Conservation (phyloP, 2,888 invertebrate species). For the Tetragnatha montana region DNA sequence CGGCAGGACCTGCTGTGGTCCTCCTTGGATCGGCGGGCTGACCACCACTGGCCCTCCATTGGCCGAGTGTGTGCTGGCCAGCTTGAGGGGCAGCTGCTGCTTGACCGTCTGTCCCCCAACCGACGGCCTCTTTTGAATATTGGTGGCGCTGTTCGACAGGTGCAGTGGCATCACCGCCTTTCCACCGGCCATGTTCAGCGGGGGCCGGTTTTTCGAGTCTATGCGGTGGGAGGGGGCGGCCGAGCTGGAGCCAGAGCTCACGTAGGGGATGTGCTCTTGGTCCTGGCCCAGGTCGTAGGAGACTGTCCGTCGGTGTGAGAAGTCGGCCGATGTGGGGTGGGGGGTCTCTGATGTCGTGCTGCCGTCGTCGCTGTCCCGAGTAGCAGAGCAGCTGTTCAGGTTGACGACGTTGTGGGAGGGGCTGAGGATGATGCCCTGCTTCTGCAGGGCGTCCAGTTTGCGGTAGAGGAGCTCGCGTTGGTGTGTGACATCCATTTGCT, state of each 20-base stretch:
- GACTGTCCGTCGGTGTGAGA: constrained; percentile 67
- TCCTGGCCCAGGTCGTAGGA: constrained; percentile 69
- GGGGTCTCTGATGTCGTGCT: constrained; percentile 62
- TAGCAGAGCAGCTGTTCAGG: constrained; percentile 56
- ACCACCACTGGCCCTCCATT: constrained; percentile 41
- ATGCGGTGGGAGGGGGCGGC: constrained; percentile 58
- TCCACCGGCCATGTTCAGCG: constrained; percentile 34
- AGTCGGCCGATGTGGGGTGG: constrained; percentile 66
- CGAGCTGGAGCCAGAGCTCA: constrained; percentile 71
- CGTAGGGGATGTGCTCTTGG: constrained; percentile 74
- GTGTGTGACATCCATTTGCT: constrained; percentile 90
- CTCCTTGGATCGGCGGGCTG: constrained; percentile 3
- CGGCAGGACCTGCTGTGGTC: constrained; percentile 63
- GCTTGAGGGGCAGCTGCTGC: constrained; percentile 91
- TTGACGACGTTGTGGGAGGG: constrained; percentile 79
- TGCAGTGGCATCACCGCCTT: constrained; percentile 80
- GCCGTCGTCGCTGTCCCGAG: constrained; percentile 64
- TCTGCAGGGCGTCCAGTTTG: constrained; percentile 88
- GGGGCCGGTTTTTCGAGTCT: constrained; percentile 56
- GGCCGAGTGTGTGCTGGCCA: constrained; percentile 80
- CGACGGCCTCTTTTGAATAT: constrained; percentile 81
- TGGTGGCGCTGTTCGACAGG: constrained; percentile 84
- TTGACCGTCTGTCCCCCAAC: constrained; percentile 81
- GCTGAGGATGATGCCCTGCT: constrained; percentile 83
- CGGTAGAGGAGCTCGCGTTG: constrained; percentile 94